phyloP scores from a whole-genome alignment of 2,797 vertebrate species.

The Fratercula arctica region DNA sequence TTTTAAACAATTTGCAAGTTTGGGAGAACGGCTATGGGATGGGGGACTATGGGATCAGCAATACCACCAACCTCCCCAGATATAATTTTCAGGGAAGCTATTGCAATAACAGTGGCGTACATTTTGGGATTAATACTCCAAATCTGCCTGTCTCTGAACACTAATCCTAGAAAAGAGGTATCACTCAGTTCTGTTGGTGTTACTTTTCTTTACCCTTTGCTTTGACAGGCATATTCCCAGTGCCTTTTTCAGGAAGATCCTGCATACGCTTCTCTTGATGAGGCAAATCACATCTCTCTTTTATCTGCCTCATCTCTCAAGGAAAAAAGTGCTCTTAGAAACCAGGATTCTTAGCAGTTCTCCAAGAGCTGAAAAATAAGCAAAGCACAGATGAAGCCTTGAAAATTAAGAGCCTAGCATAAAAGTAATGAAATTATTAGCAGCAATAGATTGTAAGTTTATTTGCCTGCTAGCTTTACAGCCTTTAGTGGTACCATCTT shows the following conservation, averaged over 20 bases:
- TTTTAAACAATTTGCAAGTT: neutral
- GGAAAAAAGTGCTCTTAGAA: neutral
- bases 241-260: neutral
- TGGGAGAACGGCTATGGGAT: neutral
- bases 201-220: neutral
- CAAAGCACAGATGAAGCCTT: neutral
- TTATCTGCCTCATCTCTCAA: neutral
- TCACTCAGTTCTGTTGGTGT: neutral
- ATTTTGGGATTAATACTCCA: neutral
- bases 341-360: neutral
- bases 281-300: neutral
- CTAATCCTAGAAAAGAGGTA: neutral
- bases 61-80: neutral
- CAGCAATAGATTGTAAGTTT: neutral
- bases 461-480: neutral
- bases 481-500: neutral
- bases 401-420: neutral
- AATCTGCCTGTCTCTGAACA: neutral
- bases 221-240: neutral
- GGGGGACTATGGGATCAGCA: neutral
- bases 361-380: neutral
- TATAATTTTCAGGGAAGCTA: neutral
- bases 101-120: neutral
- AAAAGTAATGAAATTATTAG: neutral
- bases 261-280: neutral